Evolutionary conservation across 2,888 invertebrate species (phyloP).

Genomic region (Monoplex corrugatus): DNA sequence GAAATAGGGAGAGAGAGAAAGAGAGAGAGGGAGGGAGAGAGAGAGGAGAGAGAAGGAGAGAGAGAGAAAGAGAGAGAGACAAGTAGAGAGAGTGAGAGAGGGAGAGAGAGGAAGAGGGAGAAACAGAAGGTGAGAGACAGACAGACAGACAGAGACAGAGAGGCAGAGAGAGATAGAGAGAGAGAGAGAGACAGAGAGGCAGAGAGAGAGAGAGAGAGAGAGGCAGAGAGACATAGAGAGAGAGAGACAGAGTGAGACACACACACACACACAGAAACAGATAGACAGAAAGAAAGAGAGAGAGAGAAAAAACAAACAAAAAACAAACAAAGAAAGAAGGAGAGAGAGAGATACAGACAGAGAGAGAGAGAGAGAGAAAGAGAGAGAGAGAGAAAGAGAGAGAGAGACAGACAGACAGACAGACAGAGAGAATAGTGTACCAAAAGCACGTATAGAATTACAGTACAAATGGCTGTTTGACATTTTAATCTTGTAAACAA

Average conservation of each 20-base stretch:
- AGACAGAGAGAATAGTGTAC: background rate
- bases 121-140: constrained; percentile 37
- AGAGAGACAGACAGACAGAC: constrained; percentile 25
- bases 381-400: background rate
- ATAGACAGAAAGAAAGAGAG: constrained; percentile 8
- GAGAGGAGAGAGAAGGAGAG: constrained; percentile 12
- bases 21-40: background rate
- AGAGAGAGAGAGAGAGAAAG: no score
- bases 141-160: constrained; percentile 29
- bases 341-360: background rate
- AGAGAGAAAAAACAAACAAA: background rate
- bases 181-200: constrained; percentile 12
- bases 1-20: background rate
- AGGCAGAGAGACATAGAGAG: background rate
- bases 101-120: constrained; percentile 39
- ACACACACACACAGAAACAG: constrained; percentile 11
- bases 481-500: background rate
- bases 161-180: constrained; percentile 31
- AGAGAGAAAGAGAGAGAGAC: constrained; percentile 19
- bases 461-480: background rate
- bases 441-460: background rate
- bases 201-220: background rate
- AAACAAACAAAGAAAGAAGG: constrained; percentile 4
- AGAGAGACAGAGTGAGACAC: constrained; percentile 19
- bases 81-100: constrained; percentile 25